These are phyloP conservation scores for Ectemnius cavifrons DNA, from an alignment of 2,888 invertebrate genomes.

Conservation along the genomic window DNA sequence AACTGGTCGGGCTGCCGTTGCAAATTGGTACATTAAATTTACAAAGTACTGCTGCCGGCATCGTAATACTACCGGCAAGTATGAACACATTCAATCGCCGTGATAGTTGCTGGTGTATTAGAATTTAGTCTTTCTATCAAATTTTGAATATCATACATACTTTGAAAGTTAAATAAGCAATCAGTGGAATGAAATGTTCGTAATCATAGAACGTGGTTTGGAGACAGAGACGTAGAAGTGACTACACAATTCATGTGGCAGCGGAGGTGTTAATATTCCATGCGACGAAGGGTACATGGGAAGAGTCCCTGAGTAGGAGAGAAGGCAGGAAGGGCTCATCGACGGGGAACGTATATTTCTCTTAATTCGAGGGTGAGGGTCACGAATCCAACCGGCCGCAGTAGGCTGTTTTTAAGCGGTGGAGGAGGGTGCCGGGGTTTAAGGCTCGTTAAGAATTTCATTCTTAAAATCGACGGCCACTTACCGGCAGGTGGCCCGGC, in stretches of 20 bases:
- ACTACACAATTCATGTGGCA: too few species aligned
- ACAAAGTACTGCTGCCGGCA: not conserved
- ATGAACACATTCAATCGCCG: too few species aligned
- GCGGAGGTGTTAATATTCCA: slow-evolving; percentile 6
- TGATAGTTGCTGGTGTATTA: too few species aligned
- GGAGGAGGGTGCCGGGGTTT: slow-evolving; percentile 12
- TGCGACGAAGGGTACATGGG: slow-evolving; percentile 4
- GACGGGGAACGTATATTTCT: slow-evolving; percentile 52
- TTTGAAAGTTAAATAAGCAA: too few species aligned
- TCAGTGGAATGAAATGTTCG: too few species aligned
- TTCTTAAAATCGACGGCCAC: slow-evolving; percentile 68
- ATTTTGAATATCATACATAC: too few species aligned
- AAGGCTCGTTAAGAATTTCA: slow-evolving; percentile 63
- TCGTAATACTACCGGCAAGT: not conserved
- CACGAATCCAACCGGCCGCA: slow-evolving; percentile 29
- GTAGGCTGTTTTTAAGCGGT: slow-evolving; percentile 35
- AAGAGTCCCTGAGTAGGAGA: slow-evolving; percentile 30
- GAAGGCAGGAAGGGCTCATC: slow-evolving; percentile 29
- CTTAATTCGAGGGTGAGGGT: slow-evolving; percentile 57
- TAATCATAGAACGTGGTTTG: too few species aligned
- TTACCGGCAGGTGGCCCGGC: slow-evolving; percentile 71
- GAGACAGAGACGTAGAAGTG: too few species aligned
- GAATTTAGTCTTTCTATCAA: too few species aligned
- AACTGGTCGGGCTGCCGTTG: not conserved
- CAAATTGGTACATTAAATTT: slow-evolving; percentile 10